Conservation (phyloP, 2,113 vertebrate genomes). For the Ophiodon elongatus region DNA sequence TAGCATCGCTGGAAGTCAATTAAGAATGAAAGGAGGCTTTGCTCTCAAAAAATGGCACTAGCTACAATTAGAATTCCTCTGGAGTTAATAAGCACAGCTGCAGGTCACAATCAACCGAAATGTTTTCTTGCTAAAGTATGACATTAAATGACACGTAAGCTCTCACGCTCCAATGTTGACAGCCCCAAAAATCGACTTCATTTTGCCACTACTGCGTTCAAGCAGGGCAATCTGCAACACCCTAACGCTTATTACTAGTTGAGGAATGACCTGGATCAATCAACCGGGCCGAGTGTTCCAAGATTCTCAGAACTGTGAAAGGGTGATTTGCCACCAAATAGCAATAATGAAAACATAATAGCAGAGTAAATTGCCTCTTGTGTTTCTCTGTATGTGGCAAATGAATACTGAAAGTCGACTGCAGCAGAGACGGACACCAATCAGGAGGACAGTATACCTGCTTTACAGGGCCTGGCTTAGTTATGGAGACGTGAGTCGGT, state of each 20-base stretch:
- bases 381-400: slow-evolving; percentile 55
- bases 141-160: slow-evolving; percentile 46
- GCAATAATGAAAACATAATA: slow-evolving; percentile 79
- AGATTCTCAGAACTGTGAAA: slow-evolving; percentile 53
- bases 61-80: slow-evolving; percentile 73
- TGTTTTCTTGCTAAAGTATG: slow-evolving; percentile 52
- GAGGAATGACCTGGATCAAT: slow-evolving; percentile 62
- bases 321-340: slow-evolving; percentile 65
- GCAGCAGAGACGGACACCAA: slow-evolving; percentile 60
- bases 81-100: slow-evolving; percentile 67
- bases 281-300: slow-evolving; percentile 2
- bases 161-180: slow-evolving; percentile 24
- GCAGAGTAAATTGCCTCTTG: slow-evolving; percentile 77
- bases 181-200: background rate
- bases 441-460: slow-evolving; percentile 41
- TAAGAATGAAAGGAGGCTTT: slow-evolving; percentile 66
- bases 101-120: slow-evolving; percentile 62
- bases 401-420: slow-evolving; percentile 69
- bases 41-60: slow-evolving; percentile 55
- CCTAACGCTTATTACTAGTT: slow-evolving; percentile 43
- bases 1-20: slow-evolving; percentile 66
- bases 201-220: slow-evolving; percentile 21
- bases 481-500: slow-evolving; percentile 62
- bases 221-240: slow-evolving; percentile 30
- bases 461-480: slow-evolving; percentile 53